These are phyloP conservation scores for Rhagoletis pomonella DNA, from an alignment of 1,140 invertebrate species.

Conservation along the genomic window DNA sequence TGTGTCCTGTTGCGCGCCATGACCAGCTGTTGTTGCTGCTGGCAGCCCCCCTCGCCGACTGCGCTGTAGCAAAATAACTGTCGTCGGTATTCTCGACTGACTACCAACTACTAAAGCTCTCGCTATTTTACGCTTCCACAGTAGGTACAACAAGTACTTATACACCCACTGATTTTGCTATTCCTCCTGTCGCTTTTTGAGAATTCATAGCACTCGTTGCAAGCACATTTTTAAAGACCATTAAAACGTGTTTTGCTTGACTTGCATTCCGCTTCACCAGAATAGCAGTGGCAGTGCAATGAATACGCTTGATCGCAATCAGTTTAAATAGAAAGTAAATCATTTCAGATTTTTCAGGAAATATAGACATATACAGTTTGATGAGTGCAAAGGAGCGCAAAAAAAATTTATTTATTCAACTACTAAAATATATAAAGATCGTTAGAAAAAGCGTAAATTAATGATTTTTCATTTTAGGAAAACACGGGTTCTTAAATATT, in stretches of 20 bases:
- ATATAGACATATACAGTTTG: too few relatives aligned
- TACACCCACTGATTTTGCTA: background rate
- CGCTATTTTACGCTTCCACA: background rate
- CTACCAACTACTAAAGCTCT: background rate
- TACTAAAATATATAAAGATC: too few relatives aligned
- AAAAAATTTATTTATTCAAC: too few relatives aligned
- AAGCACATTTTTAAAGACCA: slow-evolving; percentile 30
- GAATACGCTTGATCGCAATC: background rate
- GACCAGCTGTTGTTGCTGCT: slow-evolving; percentile 25
- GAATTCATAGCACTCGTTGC: background rate
- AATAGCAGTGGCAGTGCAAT: background rate
- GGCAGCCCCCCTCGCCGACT: background rate
- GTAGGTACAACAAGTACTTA: slow-evolving; percentile 4
- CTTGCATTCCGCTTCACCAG: background rate
- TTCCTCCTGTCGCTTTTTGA: slow-evolving; percentile 1
- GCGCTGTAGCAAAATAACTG: background rate
- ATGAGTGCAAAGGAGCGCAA: too few relatives aligned
- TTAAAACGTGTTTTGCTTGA: slow-evolving; percentile 43
- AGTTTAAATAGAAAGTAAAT: slow-evolving; percentile 6
- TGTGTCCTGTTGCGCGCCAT: slow-evolving; percentile 46
- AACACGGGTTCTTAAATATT: too few relatives aligned
- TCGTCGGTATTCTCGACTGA: background rate
- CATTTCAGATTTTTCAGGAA: background rate
- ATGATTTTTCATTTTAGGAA: too few relatives aligned
- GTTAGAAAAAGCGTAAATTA: too few relatives aligned